Evolutionary conservation across 2,797 vertebrate species (phyloP), one percentile per base, ranked within the genome.

Genomic region (Gymnodraco acuticeps): DNA sequence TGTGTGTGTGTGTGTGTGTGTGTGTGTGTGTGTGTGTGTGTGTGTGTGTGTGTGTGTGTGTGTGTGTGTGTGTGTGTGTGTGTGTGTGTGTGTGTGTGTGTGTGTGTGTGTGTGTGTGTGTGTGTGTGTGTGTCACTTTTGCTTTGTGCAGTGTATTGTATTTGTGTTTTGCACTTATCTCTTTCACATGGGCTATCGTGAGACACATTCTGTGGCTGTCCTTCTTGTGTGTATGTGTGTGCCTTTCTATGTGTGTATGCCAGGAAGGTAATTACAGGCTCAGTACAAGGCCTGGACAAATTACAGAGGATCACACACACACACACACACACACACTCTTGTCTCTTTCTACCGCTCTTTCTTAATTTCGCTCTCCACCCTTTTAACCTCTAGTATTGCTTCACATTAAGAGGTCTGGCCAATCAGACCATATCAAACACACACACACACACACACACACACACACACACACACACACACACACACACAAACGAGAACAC

Each of bases 201-300:
- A 88, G 83, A 83, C 71, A 33, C 75, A 73, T 88, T 73, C 73
- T 84, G 78, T 83, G 81, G 69, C 63, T 23, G 7, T n/a, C 64
- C 8, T 47, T 14, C 16, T 62, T 75, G 74, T 38, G 78, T 77
- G 68, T 77, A 64, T 59, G 73, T 71, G 75, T 71, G 74, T 45
- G 38, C 42, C 42, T 47, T 16, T 38, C 74, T 75, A 52, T 68
- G 62, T 72, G 70, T 66, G 73, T 60, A 67, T 82, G 89, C 71
- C 77, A 84, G 56, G 56, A 80, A 59, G 47, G 69, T 91, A 90
- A 90, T 92, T 89, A 91, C 81, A 91, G 84, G 84, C 91, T 89
- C 82, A 85, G 58, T 54, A 77, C 77, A 87, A 90, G 85, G 77
- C 82, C 86, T 76, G 81, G 83, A 92, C 91, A 92, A 92, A 91